Base-by-base conservation (phyloP, 2,888 invertebrate species). In the Cephonodes hylas region DNA sequence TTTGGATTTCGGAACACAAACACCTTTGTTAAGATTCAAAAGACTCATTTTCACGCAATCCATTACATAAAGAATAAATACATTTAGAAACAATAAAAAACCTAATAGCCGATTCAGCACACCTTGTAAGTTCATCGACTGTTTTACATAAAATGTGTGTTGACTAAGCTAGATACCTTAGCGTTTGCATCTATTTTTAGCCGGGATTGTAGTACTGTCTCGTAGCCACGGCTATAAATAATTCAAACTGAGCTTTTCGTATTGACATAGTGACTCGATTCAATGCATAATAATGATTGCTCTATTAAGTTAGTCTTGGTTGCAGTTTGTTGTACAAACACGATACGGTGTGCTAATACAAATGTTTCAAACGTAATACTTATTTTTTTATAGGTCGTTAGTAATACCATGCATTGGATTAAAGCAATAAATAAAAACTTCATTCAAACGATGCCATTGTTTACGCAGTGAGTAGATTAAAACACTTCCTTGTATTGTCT, bases 161-260 rank as follows among this genome's bases (percentile, higher is more conserved):
- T 66, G 71, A 71, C 73, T 75, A 46, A 59, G 7, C 79, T 78
- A 78, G 72, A 76, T 80, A 74, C 70, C 73, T 75, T 67, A 76
- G 75, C 79, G 76, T 73, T 75, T 72, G 75, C 66, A 65, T 80
- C 84, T 88, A 88, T 87, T 86, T 86, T 86, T 86, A 88, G 85
- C 75, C 64, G 67, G 75, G 77, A 83, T 82, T 81, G 83, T 84
- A 83, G 83, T 80, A 81, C 79, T 79, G 73, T 75, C 80, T 81
- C 74, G 79, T 77, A 79, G 82, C 79, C 80, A 76, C 79, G 79
- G 71, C 76, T 75, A 84, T 85, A 85, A 85, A 83, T 85, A 83
- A 84, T 78, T 77, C 76, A 83, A 85, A 83, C 78, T 79, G 75
- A 79, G 71, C 76, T 77, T 79, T 80, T 76, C 72, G 70, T 74